Conservation (phyloP, 2,888 invertebrate species). For the Netelia melanura region DNA sequence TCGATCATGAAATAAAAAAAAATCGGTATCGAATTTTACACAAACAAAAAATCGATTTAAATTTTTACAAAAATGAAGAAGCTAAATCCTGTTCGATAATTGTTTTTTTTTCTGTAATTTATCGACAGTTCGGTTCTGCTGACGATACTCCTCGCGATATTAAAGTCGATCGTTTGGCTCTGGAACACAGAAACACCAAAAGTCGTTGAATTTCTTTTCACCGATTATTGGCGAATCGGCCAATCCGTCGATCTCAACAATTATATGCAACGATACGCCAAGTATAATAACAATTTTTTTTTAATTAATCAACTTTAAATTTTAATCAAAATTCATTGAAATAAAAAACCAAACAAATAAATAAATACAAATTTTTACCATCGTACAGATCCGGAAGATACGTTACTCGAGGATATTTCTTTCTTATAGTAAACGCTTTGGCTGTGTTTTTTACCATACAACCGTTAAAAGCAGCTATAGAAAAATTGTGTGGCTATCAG, state of each 20-base stretch:
- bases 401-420: slow-evolving; percentile 74
- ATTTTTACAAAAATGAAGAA: not conserved
- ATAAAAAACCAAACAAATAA: not conserved
- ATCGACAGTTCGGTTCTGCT: slow-evolving; percentile 75
- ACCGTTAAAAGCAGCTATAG: slow-evolving; percentile 56
- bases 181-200: slow-evolving; percentile 67
- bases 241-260: slow-evolving; percentile 47
- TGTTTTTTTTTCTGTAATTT: slow-evolving; percentile 7
- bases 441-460: slow-evolving; percentile 75
- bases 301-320: no score
- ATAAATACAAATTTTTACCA: not conserved
- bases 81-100: not conserved
- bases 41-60: no score
- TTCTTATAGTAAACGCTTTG: slow-evolving; percentile 75
- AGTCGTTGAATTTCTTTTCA: slow-evolving; percentile 74
- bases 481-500: slow-evolving; percentile 25
- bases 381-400: slow-evolving; percentile 73
- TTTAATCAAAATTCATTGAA: not conserved
- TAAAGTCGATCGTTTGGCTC: slow-evolving; percentile 77
- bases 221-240: slow-evolving; percentile 75
- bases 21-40: not conserved
- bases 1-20: slow-evolving; percentile 19
- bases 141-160: slow-evolving; percentile 74
- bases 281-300: slow-evolving; percentile 37
- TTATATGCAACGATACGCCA: slow-evolving; percentile 65